Evolutionary conservation across 2,888 invertebrate genomes (phyloP).

Genomic region (Drosophila melanosoma): DNA sequence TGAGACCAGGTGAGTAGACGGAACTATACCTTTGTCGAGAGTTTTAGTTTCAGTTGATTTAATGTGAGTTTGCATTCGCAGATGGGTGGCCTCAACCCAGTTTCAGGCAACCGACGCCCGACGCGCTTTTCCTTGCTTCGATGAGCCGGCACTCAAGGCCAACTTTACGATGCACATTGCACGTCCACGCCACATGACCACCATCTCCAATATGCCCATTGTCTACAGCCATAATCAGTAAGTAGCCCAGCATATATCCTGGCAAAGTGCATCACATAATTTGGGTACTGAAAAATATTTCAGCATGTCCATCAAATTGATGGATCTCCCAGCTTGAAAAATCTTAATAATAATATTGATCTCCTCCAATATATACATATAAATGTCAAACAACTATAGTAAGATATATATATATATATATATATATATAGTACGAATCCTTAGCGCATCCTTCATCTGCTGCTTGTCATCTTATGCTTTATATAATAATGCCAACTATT

Average conservation of each 20-base stretch:
- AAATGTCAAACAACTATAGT: too few species aligned
- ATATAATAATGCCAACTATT: background rate
- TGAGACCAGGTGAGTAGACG: conserved; percentile 87
- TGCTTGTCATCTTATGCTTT: background rate
- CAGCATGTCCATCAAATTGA: background rate
- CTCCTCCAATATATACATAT: background rate
- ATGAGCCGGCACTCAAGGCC: conserved; percentile 94
- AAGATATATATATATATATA: background rate
- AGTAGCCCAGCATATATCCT: conserved; percentile 31
- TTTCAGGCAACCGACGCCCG: conserved; percentile 93
- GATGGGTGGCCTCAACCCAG: conserved; percentile 93
- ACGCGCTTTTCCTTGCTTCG: conserved; percentile 94
- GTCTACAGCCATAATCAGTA: conserved; percentile 78
- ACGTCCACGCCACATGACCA: conserved; percentile 89
- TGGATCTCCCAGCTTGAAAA: background rate
- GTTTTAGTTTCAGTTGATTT: background rate
- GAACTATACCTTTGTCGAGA: background rate
- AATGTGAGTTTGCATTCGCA: conserved; percentile 68
- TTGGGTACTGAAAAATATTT: background rate
- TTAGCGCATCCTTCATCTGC: background rate
- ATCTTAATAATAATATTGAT: too few species aligned
- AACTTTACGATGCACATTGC: conserved; percentile 92
- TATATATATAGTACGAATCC: background rate
- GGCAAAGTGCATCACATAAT: background rate
- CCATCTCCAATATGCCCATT: conserved; percentile 92